These are phyloP conservation scores for Gari tellinella DNA, from an alignment of 2,888 invertebrate species.

Conservation along the genomic window DNA sequence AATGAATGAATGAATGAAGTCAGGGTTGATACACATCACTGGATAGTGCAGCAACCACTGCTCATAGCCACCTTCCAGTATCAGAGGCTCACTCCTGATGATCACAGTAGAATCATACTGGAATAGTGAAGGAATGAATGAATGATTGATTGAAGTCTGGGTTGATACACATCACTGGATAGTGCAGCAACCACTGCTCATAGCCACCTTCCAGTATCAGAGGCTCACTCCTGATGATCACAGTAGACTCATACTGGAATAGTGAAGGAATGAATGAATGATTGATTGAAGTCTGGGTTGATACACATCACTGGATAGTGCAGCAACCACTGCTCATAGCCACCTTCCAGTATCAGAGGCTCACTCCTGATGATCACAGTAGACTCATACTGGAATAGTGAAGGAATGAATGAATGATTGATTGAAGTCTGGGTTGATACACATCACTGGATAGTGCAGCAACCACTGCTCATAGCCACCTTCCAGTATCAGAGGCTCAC, in stretches of 20 bases:
- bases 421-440: constrained; percentile 90
- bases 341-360: constrained; percentile 91
- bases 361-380: constrained; percentile 89
- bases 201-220: constrained; percentile 93
- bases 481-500: constrained; percentile 89
- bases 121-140: constrained; percentile 70
- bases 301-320: constrained; percentile 92
- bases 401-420: too few species aligned
- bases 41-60: constrained; percentile 93
- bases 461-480: constrained; percentile 94
- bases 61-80: constrained; percentile 93
- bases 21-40: constrained; percentile 90
- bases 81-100: constrained; percentile 89
- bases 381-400: constrained; percentile 90
- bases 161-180: constrained; percentile 92
- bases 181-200: constrained; percentile 91
- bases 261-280: too few species aligned
- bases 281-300: constrained; percentile 89
- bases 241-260: constrained; percentile 91
- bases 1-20: too few species aligned
- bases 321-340: constrained; percentile 92
- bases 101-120: constrained; percentile 92
- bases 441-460: constrained; percentile 90
- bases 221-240: constrained; percentile 89
- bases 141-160: constrained; percentile 88